Percentiles rank a stretch among this genome's conserved stretches.
These are phyloP conservation scores for Timema podura DNA, from an alignment of 2,888 invertebrate species.

Conservation along the genomic window DNA sequence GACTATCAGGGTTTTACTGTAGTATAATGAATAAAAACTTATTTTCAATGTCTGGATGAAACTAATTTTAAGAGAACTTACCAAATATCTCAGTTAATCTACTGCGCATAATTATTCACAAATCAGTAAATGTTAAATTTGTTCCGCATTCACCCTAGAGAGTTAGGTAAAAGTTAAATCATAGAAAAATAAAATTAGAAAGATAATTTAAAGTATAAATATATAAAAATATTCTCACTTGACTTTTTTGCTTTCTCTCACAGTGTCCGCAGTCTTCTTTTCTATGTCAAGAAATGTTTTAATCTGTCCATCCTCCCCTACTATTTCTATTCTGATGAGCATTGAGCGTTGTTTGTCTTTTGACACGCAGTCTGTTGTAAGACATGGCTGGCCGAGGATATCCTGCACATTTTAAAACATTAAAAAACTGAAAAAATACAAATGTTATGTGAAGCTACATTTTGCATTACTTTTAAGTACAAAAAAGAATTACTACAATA, in stretches of 20 bases:
- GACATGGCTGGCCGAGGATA: slow-evolving; percentile 19
- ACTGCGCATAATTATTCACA: too few species aligned
- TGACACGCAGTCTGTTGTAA: slow-evolving; percentile 21
- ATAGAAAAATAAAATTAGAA: too few species aligned
- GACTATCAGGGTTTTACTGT: too few species aligned
- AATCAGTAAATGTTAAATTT: too few species aligned
- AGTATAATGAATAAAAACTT: too few species aligned
- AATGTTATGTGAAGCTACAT: not conserved
- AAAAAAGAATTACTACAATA: not conserved
- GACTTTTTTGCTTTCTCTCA: not conserved
- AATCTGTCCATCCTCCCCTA: slow-evolving; percentile 21
- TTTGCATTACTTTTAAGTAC: not conserved
- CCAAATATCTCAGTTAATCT: too few species aligned
- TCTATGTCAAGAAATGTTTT: slow-evolving; percentile 18
- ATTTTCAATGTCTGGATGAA: too few species aligned
- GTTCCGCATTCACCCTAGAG: too few species aligned
- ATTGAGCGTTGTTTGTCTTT: slow-evolving; percentile 15
- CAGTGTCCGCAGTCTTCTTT: not conserved
- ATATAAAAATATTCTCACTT: not conserved
- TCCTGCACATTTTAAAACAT: slow-evolving; percentile 13
- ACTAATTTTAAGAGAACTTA: too few species aligned
- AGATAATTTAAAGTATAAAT: too few species aligned
- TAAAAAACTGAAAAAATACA: not conserved
- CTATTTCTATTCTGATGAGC: slow-evolving; percentile 22
- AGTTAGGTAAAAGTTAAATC: too few species aligned